Evolutionary conservation across 2,113 vertebrate species (phyloP).

Genomic region (Gobio gobio): DNA sequence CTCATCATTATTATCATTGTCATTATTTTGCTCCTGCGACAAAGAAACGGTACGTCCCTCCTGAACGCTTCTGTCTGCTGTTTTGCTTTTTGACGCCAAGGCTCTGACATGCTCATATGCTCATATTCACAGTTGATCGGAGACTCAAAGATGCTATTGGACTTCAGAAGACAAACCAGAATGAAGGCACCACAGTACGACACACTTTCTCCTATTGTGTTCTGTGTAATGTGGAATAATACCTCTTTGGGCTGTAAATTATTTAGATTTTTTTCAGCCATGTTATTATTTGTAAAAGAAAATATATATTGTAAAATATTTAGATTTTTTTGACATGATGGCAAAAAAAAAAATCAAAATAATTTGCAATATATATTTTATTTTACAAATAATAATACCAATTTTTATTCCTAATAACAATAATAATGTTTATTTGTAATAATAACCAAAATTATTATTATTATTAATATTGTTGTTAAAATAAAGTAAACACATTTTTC

Average conservation of each 20-base stretch:
- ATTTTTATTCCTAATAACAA: too few species aligned
- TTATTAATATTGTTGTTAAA: too few species aligned
- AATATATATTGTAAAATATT: too few species aligned
- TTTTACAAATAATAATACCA: background rate
- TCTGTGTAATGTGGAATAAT: conserved; percentile 48
- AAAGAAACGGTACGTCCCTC: conserved; percentile 60
- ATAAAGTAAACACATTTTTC: too few species aligned
- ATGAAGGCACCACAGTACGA: conserved; percentile 65
- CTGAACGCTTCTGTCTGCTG: background rate
- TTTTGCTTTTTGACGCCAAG: conserved; percentile 11
- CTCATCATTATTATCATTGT: conserved; percentile 72
- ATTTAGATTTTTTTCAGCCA: conserved; percentile 27
- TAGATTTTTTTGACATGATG: too few species aligned
- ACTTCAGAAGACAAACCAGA: conserved; percentile 60
- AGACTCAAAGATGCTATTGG: conserved; percentile 47
- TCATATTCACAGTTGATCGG: conserved; percentile 57
- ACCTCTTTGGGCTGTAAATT: background rate
- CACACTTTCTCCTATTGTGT: conserved; percentile 18
- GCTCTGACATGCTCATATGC: conserved; percentile 29
- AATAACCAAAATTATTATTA: too few species aligned
- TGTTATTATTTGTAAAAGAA: too few species aligned
- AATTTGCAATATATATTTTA: conserved; percentile 40
- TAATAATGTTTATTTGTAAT: too few species aligned
- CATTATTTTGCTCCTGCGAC: conserved; percentile 64
- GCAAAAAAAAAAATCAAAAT: too few species aligned